phyloP scores from a whole-genome alignment of 2,888 invertebrate species.

The Hypolimnas misippus region DNA sequence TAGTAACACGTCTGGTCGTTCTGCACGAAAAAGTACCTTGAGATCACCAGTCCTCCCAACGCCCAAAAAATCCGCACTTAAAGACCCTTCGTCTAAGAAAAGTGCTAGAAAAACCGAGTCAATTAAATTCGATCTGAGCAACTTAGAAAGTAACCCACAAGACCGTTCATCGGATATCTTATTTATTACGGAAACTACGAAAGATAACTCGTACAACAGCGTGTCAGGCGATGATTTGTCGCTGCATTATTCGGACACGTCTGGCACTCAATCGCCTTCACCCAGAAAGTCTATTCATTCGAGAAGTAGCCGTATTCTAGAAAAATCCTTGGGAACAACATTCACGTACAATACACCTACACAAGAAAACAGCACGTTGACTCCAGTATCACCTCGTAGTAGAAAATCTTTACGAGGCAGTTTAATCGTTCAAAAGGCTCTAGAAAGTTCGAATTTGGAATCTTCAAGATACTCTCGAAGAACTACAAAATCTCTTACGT shows the following conservation, averaged over 20 bases:
- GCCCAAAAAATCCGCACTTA: constrained; percentile 69
- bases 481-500: constrained; percentile 41
- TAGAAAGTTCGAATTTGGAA: constrained; percentile 42
- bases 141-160: constrained; percentile 51
- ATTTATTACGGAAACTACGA: constrained; percentile 41
- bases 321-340: constrained; percentile 48
- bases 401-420: constrained; percentile 54
- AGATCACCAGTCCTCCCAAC: constrained; percentile 47
- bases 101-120: constrained; percentile 63
- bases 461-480: constrained; percentile 39
- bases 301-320: constrained; percentile 56
- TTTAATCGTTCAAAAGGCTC: constrained; percentile 53
- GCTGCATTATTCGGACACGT: constrained; percentile 59
- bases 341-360: constrained; percentile 25
- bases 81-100: constrained; percentile 55
- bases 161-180: constrained; percentile 45
- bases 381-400: constrained; percentile 46
- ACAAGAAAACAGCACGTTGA: constrained; percentile 38
- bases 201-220: constrained; percentile 28
- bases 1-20: constrained; percentile 6
- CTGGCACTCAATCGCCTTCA: constrained; percentile 50
- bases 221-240: constrained; percentile 52
- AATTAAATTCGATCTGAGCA: constrained; percentile 75
- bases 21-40: constrained; percentile 4
- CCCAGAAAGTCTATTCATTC: constrained; percentile 58